A percentile compares a stretch with the other conserved stretches of the same genome.
Conservation (phyloP, 2,888 invertebrate species). For the Drosophila formosana region DNA sequence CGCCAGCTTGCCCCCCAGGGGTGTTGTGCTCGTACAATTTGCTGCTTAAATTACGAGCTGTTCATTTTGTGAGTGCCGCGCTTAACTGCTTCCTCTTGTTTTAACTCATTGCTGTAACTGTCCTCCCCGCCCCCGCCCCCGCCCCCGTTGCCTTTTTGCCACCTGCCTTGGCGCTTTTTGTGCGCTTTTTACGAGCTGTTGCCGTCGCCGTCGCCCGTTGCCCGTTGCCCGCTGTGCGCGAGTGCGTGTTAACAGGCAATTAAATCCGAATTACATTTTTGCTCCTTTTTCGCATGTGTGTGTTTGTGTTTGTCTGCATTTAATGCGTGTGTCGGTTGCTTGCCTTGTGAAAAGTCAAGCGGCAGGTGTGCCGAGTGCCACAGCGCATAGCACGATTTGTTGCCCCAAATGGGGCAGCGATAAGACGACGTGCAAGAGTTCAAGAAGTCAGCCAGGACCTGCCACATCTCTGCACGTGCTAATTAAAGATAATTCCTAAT, state of each 20-base stretch:
- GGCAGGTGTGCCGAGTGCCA: conserved; percentile 74
- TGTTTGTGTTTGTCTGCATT: conserved; percentile 12
- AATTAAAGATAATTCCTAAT: conserved; percentile 84
- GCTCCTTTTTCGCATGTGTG: conserved; percentile 58
- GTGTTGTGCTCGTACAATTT: conserved; percentile 47
- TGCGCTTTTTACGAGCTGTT: conserved; percentile 74
- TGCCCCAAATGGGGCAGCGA: conserved; percentile 51
- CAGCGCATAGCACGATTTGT: conserved; percentile 63
- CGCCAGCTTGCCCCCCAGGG: conserved; percentile 17
- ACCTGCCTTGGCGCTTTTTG: conserved; percentile 48
- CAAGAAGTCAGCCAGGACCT: conserved; percentile 55
- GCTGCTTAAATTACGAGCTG: conserved; percentile 76
- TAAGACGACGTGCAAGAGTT: conserved; percentile 69
- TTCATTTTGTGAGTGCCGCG: conserved; percentile 74
- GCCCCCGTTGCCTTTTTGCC: conserved; percentile 14
- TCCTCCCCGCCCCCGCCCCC: neutral
- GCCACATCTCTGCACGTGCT: conserved; percentile 75
- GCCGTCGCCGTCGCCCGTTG: conserved; percentile 67
- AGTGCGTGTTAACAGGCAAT: conserved; percentile 82
- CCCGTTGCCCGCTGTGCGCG: conserved; percentile 71
- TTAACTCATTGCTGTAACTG: conserved; percentile 60
- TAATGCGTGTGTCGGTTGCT: conserved; percentile 33
- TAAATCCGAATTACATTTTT: conserved; percentile 81
- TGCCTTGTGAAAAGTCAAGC: conserved; percentile 56
- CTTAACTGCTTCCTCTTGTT: conserved; percentile 69